A percentile compares a stretch with the other conserved stretches of the same genome.
Evolutionary conservation across 2,797 vertebrate species (phyloP).

Genomic region (Mormyrops attenuatus): DNA sequence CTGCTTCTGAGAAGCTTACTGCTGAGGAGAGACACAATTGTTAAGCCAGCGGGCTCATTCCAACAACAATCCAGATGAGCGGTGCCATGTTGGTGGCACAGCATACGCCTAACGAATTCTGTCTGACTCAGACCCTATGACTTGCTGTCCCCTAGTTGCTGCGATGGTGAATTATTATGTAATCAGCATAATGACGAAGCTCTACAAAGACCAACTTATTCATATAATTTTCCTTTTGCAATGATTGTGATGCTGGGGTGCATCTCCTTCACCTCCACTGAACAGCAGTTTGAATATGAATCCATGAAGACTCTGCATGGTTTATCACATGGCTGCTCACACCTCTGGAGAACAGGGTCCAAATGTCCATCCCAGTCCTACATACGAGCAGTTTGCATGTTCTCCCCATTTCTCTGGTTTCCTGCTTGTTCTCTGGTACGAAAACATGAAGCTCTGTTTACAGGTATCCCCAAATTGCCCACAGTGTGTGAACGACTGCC

Average conservation of each 20-base stretch:
- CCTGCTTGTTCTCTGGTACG: neutral
- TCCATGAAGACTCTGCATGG: neutral
- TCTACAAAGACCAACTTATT: neutral
- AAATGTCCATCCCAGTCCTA: neutral
- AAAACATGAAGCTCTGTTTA: neutral
- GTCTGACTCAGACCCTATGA: neutral
- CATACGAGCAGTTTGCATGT: neutral
- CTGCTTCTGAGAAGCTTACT: neutral
- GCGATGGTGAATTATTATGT: neutral
- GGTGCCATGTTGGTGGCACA: neutral
- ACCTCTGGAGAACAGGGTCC: neutral
- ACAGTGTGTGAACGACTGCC: neutral
- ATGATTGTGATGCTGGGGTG: neutral
- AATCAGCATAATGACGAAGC: neutral
- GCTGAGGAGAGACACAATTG: neutral
- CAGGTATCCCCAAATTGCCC: neutral
- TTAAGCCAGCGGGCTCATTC: neutral
- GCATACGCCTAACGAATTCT: neutral
- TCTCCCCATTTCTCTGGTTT: neutral
- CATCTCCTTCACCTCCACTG: neutral
- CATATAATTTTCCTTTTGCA: neutral
- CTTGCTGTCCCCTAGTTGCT: neutral
- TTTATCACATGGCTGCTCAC: neutral
- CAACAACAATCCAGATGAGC: neutral
- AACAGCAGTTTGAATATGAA: neutral